Base-by-base conservation (phyloP, 1,140 invertebrate species). In the Venturia canescens region DNA sequence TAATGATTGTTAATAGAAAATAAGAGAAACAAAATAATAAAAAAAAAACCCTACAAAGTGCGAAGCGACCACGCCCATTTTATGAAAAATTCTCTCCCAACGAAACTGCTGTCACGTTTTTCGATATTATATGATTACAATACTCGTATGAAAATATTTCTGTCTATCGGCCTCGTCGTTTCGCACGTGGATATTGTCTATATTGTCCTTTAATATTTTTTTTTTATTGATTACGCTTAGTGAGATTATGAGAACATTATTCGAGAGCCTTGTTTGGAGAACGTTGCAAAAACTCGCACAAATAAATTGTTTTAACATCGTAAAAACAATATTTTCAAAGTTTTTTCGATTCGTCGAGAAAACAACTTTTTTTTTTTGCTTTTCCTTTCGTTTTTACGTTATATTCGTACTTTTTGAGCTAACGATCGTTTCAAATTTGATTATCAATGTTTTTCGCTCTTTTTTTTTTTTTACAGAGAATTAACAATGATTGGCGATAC, bases 221-320 rank as follows among this genome's bases (percentile, higher is more conserved):
- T 81, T 18, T 29, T 83, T 53, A 53, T 53, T 3, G 15, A 21
- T 18, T 53, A 53, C 15, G 50, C 50, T 79, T 82, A 83, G 78
- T 71, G 80, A 78, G 84, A 44, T 82, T 86, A 82, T 18, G 50
- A 84, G 79, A 53, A 80, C 78, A 88, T 86, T 85, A 87, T 85
- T 86, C 83, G 72, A 81, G 75, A 84, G 86, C 82, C 34, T 44
- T 72, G 85, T 87, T 88, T 84, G 87, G 82, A 53, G 83, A 84
- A 84, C 84, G 16, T 78, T n/a, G 48, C 38, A 23, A 27, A 23
- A 4, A 53, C 15, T 18, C n/a, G 15, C 4, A 53, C 50, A 16
- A 53, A 16, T 16, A 53, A 53, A 53, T 53, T 53, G 15, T 18
- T 16, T 53, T 16, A n/a, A n/a, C n/a, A n/a, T n/a, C n/a, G n/a